Evolutionary conservation across 2,888 invertebrate species (phyloP).

Genomic region (Sarcophaga caerulescens): DNA sequence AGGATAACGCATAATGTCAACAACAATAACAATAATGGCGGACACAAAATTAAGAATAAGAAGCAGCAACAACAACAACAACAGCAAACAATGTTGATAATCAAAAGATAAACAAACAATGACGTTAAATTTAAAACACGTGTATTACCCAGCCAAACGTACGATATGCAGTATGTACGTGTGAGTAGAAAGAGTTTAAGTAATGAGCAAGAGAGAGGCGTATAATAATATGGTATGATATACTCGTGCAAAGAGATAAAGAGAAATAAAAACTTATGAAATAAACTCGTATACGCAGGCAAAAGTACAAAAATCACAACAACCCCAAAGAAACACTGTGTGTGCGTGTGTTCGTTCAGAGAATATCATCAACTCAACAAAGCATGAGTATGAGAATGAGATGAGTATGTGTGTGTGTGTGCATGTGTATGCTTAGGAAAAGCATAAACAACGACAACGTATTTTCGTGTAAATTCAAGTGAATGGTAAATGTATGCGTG

Average conservation of each 20-base stretch:
- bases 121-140: conserved; percentile 46
- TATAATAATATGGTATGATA: neutral
- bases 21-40: conserved; percentile 31
- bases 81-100: conserved; percentile 22
- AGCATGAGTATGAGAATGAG: neutral
- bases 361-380: neutral
- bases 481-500: conserved; percentile 54
- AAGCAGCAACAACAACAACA: conserved; percentile 30
- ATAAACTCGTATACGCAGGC: conserved; percentile 20
- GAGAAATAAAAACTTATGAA: neutral
- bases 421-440: neutral
- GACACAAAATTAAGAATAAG: conserved; percentile 3
- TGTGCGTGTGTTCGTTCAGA: neutral
- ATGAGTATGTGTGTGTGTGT: conserved; percentile 18
- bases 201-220: neutral
- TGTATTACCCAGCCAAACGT: conserved; percentile 17
- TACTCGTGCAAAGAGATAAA: neutral
- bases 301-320: neutral
- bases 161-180: neutral
- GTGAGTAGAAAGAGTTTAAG: neutral
- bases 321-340: neutral
- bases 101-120: conserved; percentile 39
- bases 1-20: conserved; percentile 23
- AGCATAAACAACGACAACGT: neutral
- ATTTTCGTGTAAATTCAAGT: neutral